Conservation (phyloP, 2,797 vertebrate genomes). For the Syndactyla subalaris region DNA sequence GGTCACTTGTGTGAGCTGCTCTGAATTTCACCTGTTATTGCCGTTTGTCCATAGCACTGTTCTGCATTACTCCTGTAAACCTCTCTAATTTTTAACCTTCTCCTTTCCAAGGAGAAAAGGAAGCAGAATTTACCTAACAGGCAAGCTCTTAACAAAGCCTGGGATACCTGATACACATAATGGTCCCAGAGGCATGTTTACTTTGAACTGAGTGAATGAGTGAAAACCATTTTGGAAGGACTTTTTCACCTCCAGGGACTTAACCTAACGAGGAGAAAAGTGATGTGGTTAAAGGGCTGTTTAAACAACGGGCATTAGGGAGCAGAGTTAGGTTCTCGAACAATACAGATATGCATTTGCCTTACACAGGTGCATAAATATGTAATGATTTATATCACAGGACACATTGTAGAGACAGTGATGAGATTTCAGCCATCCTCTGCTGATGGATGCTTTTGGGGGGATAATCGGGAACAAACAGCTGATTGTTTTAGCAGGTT, state of each 20-base stretch:
- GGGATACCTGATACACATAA: conserved; percentile 68
- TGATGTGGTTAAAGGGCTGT: conserved; percentile 68
- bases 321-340: conserved; percentile 27
- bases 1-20: background rate
- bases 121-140: conserved; percentile 51
- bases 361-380: conserved; percentile 52
- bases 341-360: conserved; percentile 30
- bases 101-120: background rate
- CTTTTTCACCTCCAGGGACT: conserved; percentile 65
- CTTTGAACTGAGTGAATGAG: conserved; percentile 68
- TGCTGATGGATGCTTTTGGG: background rate
- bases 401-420: background rate
- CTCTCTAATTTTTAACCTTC: conserved; percentile 28
- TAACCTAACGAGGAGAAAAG: conserved; percentile 67
- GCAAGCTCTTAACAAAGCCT: conserved; percentile 66
- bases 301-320: conserved; percentile 39
- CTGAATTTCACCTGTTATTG: background rate
- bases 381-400: conserved; percentile 11
- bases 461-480: background rate
- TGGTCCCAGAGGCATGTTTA: conserved; percentile 71
- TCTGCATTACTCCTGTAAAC: background rate
- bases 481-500: background rate
- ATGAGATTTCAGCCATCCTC: background rate
- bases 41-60: background rate
- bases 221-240: conserved; percentile 68